Percentiles rank a stretch among this genome's conserved stretches.
These are phyloP conservation scores for Sylvietta virens DNA, from an alignment of 2,113 vertebrate genomes.

Conservation along the genomic window DNA sequence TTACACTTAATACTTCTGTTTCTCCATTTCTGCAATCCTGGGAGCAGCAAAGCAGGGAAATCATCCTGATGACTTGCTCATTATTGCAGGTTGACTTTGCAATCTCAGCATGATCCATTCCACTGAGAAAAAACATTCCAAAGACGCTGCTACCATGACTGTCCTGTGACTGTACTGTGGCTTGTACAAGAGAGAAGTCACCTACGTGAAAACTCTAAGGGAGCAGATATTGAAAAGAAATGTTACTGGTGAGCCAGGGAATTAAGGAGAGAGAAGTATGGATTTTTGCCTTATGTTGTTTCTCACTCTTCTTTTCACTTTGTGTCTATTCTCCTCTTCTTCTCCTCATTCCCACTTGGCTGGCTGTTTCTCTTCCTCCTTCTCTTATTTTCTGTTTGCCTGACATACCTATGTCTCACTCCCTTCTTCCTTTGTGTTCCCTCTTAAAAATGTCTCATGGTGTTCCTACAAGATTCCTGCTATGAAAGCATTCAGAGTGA, in stretches of 20 bases:
- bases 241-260: neutral
- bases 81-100: neutral
- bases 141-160: neutral
- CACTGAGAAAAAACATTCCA: neutral
- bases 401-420: neutral
- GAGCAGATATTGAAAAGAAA: neutral
- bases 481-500: neutral
- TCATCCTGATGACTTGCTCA: neutral
- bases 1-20: neutral
- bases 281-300: neutral
- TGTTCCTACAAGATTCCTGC: neutral
- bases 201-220: neutral
- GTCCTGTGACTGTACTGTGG: neutral
- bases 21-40: neutral
- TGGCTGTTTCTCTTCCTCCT: neutral
- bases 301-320: neutral
- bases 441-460: neutral
- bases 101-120: neutral
- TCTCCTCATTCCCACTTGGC: neutral
- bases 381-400: neutral
- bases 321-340: neutral
- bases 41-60: neutral
- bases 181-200: neutral
- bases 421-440: neutral
- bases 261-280: neutral